Conservation (phyloP, 2,113 vertebrate genomes). For the Oncorhynchus nerka region DNA sequence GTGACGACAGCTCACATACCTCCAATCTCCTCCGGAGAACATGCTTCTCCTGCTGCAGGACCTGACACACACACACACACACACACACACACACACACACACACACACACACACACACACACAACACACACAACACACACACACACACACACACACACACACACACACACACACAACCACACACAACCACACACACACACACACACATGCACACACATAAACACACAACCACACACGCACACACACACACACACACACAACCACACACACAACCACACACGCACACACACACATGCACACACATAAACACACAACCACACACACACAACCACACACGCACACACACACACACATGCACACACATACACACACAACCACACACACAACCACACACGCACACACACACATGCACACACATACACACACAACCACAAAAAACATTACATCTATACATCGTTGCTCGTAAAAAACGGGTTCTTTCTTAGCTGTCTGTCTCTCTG, state of each 20-base stretch:
- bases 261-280: neutral
- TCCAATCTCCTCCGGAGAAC: conserved; percentile 69
- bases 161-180: neutral
- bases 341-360: conserved; percentile 14
- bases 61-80: conserved; percentile 44
- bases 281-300: neutral
- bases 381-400: neutral
- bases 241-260: neutral
- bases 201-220: conserved; percentile 9
- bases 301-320: neutral
- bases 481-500: neutral
- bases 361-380: conserved; percentile 25
- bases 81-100: neutral
- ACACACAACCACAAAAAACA: neutral
- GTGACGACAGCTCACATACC: conserved; percentile 60
- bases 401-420: neutral
- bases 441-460: neutral
- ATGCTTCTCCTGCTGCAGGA: conserved; percentile 72
- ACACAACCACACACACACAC: neutral
- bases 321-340: neutral
- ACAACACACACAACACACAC: too few relatives aligned
- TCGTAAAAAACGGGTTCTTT: neutral
- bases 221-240: conserved; percentile 1
- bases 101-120: conserved; percentile 20
- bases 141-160: neutral